phyloP scores from a whole-genome alignment of 2,888 invertebrate species.

The Patella caerulea region DNA sequence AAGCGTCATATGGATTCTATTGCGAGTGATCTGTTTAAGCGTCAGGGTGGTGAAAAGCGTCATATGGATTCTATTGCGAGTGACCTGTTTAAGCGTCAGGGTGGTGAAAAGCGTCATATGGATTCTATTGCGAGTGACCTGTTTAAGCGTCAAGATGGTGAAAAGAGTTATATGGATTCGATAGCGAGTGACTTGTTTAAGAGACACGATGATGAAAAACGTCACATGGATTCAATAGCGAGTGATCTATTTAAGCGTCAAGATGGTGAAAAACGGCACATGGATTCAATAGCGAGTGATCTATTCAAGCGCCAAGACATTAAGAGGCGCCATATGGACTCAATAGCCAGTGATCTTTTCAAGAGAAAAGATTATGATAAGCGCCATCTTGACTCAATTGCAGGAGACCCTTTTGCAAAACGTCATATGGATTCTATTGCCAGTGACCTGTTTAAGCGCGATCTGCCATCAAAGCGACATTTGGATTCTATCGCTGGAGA shows the following conservation, averaged over 20 bases:
- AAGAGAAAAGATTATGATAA: slow-evolving; percentile 5
- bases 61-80: slow-evolving; percentile 20
- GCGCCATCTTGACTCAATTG: slow-evolving; percentile 5
- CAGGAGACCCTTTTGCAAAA: slow-evolving; percentile 15
- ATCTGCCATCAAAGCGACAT: slow-evolving; percentile 1
- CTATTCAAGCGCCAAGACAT: slow-evolving; percentile 5
- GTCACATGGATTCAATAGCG: slow-evolving; percentile 8
- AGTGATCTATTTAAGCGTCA: background rate
- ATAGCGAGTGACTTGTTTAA: background rate
- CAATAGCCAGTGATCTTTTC: slow-evolving; percentile 15
- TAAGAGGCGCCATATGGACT: slow-evolving; percentile 9
- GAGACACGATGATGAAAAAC: background rate
- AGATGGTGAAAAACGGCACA: background rate
- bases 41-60: background rate
- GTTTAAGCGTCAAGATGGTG: slow-evolving; percentile 13
- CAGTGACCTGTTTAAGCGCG: slow-evolving; percentile 16
- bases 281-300: slow-evolving; percentile 17
- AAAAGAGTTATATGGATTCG: slow-evolving; percentile 10
- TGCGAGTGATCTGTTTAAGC: slow-evolving; percentile 17
- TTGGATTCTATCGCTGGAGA: slow-evolving; percentile 24
- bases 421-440: slow-evolving; percentile 19
- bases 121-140: slow-evolving; percentile 22
- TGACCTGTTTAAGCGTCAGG: slow-evolving; percentile 14
- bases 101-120: slow-evolving; percentile 9
- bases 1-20: slow-evolving; percentile 7